Base-by-base conservation (phyloP, 2,113 vertebrate species). In the Arenaria interpres region DNA sequence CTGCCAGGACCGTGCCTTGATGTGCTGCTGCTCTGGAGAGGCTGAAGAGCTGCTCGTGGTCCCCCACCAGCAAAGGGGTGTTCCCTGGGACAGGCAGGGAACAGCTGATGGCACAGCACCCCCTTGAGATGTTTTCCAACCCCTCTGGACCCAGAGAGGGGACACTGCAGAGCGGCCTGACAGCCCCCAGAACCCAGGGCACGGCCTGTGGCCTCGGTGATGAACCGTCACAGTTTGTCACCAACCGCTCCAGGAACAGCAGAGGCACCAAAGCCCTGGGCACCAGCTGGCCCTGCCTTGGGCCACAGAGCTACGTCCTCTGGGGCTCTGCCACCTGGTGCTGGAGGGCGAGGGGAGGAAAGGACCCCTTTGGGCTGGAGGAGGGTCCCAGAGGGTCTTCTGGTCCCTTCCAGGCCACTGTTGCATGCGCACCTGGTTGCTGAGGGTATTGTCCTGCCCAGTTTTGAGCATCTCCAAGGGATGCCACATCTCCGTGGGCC, bases 1-100 rank as follows among this genome's bases (percentile, higher is more conserved):
- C 28, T 10, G 1, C 2, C 7, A 12, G 59, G 48, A 4, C 2
- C 0, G 0, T 19, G 6, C 10, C 25, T 41, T 18, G 1, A 0
- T 37, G 51, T 67, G 48, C 56, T 60, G 57, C 73, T 81, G 74
- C 46, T 27, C 33, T 14, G 2, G 33, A 12, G 66, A 9, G 77
- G 28, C 85, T 57, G 4, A 32, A 21, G 48, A 27, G 77, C 73
- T 28, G 77, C 76, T 78, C 5, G 0, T 2, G 3, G 24, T 66
- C 71, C 35, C n/a, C 15, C 22, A 1, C 15, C 17, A 9, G 32
- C 63, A 3, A 0, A 9, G 41, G 7, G 7, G 11, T 2, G 22
- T 24, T 43, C 53, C 23, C 22, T 15, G 41, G 48, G 43, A 20
- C 4, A 19, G 21, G 51, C 23, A 25, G 24, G 59, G 27, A 10